These are phyloP conservation scores for Dyspetes luteomarginatus DNA, from an alignment of 2,888 invertebrate genomes.

Conservation along the genomic window DNA sequence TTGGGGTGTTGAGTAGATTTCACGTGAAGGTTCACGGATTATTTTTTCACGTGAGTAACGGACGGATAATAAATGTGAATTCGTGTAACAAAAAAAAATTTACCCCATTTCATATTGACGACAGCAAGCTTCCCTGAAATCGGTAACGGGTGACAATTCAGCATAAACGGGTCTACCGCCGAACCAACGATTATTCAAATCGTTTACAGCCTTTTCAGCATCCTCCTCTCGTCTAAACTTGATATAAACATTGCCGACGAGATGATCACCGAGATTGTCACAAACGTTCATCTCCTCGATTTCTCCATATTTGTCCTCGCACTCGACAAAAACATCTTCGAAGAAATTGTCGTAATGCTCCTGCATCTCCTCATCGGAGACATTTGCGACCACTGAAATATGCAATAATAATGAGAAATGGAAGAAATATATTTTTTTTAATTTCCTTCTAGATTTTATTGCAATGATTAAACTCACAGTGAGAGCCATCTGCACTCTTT, in stretches of 20 bases:
- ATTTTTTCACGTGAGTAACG: too few species aligned
- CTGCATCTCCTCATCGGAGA: constrained; percentile 99
- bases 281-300: constrained; percentile 99
- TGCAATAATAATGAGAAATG: constrained; percentile 10
- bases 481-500: constrained; percentile 98
- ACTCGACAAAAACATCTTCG: constrained; percentile 99
- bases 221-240: constrained; percentile 99
- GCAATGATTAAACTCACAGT: constrained; percentile 89
- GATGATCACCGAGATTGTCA: constrained; percentile 99
- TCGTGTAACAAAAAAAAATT: too few species aligned
- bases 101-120: constrained; percentile 99
- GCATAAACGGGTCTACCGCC: constrained; percentile 99
- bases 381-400: constrained; percentile 92
- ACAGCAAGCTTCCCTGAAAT: constrained; percentile 99
- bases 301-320: constrained; percentile 99
- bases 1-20: too few species aligned
- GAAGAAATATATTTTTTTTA: not conserved
- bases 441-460: too few species aligned
- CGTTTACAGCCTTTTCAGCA: constrained; percentile 98
- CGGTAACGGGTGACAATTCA: constrained; percentile 99
- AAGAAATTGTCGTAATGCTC: constrained; percentile 99
- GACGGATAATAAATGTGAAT: too few species aligned
- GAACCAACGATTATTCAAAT: constrained; percentile 99
- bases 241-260: constrained; percentile 99
- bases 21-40: too few species aligned